Evolutionary conservation across 2,797 vertebrate genomes (phyloP), one percentile per base, ranked within the genome.

Genomic region (Pangasius macronema): DNA sequence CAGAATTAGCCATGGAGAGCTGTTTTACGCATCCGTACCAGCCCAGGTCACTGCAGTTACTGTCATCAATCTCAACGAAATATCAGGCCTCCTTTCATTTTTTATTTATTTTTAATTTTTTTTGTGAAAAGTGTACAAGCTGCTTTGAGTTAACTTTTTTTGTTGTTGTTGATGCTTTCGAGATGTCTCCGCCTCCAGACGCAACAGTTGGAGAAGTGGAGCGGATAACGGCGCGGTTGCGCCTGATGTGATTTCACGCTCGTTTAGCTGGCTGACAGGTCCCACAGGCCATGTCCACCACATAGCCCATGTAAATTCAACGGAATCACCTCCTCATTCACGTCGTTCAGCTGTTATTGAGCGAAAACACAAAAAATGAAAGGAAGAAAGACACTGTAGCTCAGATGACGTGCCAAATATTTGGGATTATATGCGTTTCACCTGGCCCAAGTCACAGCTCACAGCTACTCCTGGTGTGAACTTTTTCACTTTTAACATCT

Each of bases 191-290:
- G 68, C 42, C 63, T 68, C 30, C 46, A n/a, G 55, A 80, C 36
- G 82, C 81, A 70, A 80, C 82, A 87, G 63, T 27, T 85, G 39
- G 57, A 65, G 75, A 75, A 85, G 68, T 49, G 39, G 30, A 68
- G 75, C 67, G 57, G 10, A 49, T 46, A 61, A 22, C 51, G 51
- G 57, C n/a, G 22, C 61, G 55, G 59, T 87, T 42, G 39, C 4
- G 36, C 53, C 59, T 86, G 65, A 68, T 59, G 51, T 16, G 55
- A 76, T 83, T 88, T 86, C 57, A 55, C 53, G 39, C 72, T 79
- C 51, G 63, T 83, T 80, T 84, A 70, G 57, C 10, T 83, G 22
- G 79, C 18, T 82, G 87, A 75, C 33, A n/a, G 20, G 77, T 85
- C 87, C 68, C 77, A 59, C 33, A 42, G 70, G 57, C 65, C 39